Conservation (phyloP, 2,888 invertebrate genomes). For the Lepidocyrtoides sp. region DNA sequence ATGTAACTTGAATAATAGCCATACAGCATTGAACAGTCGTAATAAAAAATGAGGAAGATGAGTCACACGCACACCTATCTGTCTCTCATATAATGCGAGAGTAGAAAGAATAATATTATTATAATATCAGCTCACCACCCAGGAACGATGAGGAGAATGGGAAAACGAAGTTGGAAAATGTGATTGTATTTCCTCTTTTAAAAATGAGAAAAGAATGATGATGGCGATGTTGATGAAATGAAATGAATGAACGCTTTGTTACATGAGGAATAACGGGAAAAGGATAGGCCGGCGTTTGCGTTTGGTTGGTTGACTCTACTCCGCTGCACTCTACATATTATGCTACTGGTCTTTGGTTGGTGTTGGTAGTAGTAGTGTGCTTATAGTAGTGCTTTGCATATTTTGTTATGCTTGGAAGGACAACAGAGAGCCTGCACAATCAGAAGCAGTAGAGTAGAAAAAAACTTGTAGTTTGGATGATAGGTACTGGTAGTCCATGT, state of each 20-base stretch:
- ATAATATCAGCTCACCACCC: slow-evolving; percentile 8
- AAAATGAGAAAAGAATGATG: background rate
- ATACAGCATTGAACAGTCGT: slow-evolving; percentile 1
- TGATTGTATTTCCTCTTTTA: background rate
- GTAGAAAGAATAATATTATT: slow-evolving; percentile 9
- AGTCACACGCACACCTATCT: background rate
- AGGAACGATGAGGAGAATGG: background rate
- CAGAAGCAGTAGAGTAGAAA: slow-evolving; percentile 3
- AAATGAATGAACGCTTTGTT: slow-evolving; percentile 22
- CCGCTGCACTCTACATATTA: slow-evolving; percentile 16
- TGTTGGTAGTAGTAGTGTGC: background rate
- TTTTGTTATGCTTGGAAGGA: background rate
- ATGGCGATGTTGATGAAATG: slow-evolving; percentile 30
- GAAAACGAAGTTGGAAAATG: background rate
- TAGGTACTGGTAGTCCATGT: background rate
- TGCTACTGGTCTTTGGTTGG: background rate
- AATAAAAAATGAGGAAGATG: slow-evolving; percentile 25
- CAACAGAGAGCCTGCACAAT: slow-evolving; percentile 30
- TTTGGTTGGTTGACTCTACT: slow-evolving; percentile 18
- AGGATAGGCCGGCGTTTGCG: background rate
- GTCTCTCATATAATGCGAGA: background rate
- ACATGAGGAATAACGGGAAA: background rate
- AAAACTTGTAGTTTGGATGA: background rate
- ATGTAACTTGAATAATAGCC: background rate
- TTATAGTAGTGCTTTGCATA: too few species aligned